A percentile compares a stretch with the other conserved stretches of the same genome.
These are phyloP conservation scores for Protophormia terraenovae DNA, from an alignment of 2,888 invertebrate species.

Conservation along the genomic window DNA sequence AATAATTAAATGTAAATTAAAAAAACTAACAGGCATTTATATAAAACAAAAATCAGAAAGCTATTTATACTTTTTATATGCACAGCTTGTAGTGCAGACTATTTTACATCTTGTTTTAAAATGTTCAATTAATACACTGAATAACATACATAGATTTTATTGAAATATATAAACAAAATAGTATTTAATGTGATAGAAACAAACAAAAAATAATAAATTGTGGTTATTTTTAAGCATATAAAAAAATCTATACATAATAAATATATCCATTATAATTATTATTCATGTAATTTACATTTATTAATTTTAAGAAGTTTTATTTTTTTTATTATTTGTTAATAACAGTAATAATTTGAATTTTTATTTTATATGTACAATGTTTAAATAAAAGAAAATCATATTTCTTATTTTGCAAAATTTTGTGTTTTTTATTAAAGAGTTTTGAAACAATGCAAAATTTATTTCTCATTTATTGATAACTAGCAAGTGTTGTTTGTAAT, in stretches of 20 bases:
- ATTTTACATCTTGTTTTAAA: not conserved
- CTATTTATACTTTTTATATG: slow-evolving; percentile 21
- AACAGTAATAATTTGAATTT: slow-evolving; percentile 27
- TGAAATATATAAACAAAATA: slow-evolving; percentile 33
- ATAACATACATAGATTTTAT: slow-evolving; percentile 10
- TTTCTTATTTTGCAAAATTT: slow-evolving; percentile 31
- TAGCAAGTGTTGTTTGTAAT: no score
- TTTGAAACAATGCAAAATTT: no score
- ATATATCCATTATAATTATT: slow-evolving; percentile 9
- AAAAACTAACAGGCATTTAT: slow-evolving; percentile 3
- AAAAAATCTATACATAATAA: slow-evolving; percentile 10
- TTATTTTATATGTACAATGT: slow-evolving; percentile 30
- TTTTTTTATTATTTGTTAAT: slow-evolving; percentile 60
- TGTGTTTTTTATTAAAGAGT: not conserved
- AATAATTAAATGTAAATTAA: not conserved
- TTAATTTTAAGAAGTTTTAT: slow-evolving; percentile 60
- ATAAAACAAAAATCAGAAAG: not conserved
- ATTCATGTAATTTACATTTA: slow-evolving; percentile 36
- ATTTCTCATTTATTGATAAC: no score
- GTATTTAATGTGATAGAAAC: slow-evolving; percentile 64
- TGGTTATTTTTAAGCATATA: slow-evolving; percentile 33
- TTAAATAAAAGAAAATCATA: slow-evolving; percentile 21
- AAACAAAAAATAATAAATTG: slow-evolving; percentile 30
- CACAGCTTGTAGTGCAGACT: not conserved
- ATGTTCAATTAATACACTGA: not conserved